Evolutionary conservation across 2,888 invertebrate species (phyloP).

Genomic region (Macaria liturata): DNA sequence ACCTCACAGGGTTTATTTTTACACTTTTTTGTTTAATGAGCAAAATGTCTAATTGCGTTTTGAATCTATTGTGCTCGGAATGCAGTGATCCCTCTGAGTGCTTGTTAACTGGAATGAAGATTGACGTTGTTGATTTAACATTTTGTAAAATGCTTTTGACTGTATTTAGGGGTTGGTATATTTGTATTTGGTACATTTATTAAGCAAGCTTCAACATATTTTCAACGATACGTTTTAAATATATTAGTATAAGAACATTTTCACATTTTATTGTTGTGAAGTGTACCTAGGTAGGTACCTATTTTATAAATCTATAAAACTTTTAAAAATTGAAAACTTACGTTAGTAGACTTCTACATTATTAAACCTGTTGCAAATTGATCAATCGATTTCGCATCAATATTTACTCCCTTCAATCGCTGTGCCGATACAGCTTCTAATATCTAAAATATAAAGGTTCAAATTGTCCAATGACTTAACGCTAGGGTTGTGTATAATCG

Average conservation of each 20-base stretch:
- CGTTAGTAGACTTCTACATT: too few relatives aligned
- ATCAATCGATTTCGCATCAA: not conserved
- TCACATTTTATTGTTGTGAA: too few relatives aligned
- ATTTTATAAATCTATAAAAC: too few relatives aligned
- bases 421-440: not conserved
- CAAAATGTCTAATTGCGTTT: conserved; percentile 68
- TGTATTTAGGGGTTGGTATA: not conserved
- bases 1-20: conserved; percentile 38
- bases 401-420: too few relatives aligned
- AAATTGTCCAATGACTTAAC: not conserved
- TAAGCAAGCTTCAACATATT: too few relatives aligned
- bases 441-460: not conserved
- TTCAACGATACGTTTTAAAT: too few relatives aligned
- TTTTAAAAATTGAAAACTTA: too few relatives aligned
- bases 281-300: too few relatives aligned
- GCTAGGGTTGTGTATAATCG: conserved; percentile 35
- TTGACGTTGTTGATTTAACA: conserved; percentile 38
- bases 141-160: conserved; percentile 1
- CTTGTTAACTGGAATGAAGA: conserved; percentile 53
- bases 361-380: not conserved
- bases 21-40: conserved; percentile 57
- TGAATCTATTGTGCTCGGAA: conserved; percentile 45
- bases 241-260: too few relatives aligned
- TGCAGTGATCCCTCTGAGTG: conserved; percentile 56
- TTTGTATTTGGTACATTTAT: too few relatives aligned